These are phyloP conservation scores for Steinernema scapterisci DNA, from an alignment of 2,888 invertebrate species.

Conservation along the genomic window DNA sequence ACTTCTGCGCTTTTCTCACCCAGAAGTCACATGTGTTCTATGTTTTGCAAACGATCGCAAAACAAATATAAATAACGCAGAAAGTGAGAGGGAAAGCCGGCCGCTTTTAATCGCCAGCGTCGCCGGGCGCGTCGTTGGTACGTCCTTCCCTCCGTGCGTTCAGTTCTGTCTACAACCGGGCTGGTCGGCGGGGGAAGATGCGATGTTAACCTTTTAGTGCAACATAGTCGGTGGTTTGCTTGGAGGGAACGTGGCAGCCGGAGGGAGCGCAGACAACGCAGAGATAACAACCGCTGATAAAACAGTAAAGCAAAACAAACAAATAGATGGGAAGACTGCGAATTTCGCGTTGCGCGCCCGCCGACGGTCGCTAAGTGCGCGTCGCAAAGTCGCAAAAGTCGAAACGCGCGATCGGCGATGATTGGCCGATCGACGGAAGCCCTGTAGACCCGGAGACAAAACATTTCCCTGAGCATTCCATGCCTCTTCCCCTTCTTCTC, in stretches of 20 bases:
- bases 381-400: background rate
- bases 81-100: conserved; percentile 1
- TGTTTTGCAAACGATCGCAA: conserved; percentile 15
- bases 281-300: conserved; percentile 28
- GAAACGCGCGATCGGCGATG: too few species aligned
- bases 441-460: background rate
- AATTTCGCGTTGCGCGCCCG: background rate
- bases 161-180: background rate
- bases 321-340: conserved; percentile 23
- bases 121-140: background rate
- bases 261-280: conserved; percentile 8
- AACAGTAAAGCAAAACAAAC: conserved; percentile 31
- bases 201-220: conserved; percentile 33
- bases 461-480: background rate
- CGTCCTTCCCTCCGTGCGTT: background rate
- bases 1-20: background rate
- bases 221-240: conserved; percentile 11
- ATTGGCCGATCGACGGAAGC: background rate
- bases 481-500: background rate
- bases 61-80: conserved; percentile 26
- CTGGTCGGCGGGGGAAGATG: conserved; percentile 8
- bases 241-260: background rate
- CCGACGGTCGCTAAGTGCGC: background rate
- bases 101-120: background rate
- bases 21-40: conserved; percentile 27